A percentile compares a stretch with the other conserved stretches of the same genome.
phyloP scores from a whole-genome alignment of 1,140 invertebrate species.

The Drosophila tropicalis region DNA sequence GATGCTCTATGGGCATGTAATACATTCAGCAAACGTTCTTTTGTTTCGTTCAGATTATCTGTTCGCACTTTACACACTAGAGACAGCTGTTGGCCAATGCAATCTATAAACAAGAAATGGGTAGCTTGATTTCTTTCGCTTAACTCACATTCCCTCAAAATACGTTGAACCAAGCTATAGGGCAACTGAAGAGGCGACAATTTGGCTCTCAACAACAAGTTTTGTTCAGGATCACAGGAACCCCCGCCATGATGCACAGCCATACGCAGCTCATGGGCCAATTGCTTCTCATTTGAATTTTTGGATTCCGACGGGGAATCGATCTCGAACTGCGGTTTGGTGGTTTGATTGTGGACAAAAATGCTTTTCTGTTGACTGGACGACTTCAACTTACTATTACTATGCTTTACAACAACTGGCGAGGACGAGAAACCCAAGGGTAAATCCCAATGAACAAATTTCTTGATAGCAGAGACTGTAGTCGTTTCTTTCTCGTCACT shows the following conservation, averaged over 20 bases:
- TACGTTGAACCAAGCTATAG: constrained; percentile 42
- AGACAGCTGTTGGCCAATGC: constrained; percentile 27
- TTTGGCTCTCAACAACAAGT: constrained; percentile 21
- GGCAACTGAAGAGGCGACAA: constrained; percentile 35
- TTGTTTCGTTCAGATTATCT: constrained; percentile 31
- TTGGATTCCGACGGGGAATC: constrained; percentile 3
- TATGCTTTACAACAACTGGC: neutral
- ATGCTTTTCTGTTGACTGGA: neutral
- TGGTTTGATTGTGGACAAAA: constrained; percentile 14
- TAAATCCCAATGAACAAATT: constrained; percentile 35
- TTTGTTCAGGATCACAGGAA: constrained; percentile 41
- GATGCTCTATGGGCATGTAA: constrained; percentile 34
- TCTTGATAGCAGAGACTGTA: neutral
- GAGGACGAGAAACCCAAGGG: neutral
- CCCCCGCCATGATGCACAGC: constrained; percentile 55
- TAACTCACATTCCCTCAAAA: constrained; percentile 48
- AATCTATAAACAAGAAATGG: constrained; percentile 40
- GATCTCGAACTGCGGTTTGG: constrained; percentile 1
- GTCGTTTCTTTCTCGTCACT: neutral
- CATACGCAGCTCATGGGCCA: constrained; percentile 43
- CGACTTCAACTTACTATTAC: constrained; percentile 20
- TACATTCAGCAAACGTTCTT: constrained; percentile 27
- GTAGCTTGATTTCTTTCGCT: constrained; percentile 34
- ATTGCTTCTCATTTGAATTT: constrained; percentile 18
- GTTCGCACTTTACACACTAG: constrained; percentile 58